Percentiles rank a stretch among this genome's conserved stretches.
phyloP scores from a whole-genome alignment of 2,113 vertebrate genomes.

The Panurus biarmicus region DNA sequence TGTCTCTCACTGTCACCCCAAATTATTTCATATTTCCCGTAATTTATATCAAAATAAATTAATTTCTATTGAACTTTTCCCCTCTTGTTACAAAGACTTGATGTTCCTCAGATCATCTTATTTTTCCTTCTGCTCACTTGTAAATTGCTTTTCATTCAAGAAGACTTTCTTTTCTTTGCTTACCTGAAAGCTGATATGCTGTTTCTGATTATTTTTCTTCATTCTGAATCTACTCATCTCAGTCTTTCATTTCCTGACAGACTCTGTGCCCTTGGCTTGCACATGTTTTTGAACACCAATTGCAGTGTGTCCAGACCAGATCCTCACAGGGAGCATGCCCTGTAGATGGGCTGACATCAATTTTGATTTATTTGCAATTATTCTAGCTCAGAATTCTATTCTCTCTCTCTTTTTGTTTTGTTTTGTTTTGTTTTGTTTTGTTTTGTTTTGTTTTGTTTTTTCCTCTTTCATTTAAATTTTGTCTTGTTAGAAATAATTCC shows the following conservation, averaged over 20 bases:
- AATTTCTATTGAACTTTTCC: background rate
- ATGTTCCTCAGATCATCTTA: background rate
- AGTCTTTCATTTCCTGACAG: background rate
- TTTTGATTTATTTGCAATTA: background rate
- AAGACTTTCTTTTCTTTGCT: background rate
- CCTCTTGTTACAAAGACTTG: background rate
- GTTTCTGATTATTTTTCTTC: background rate
- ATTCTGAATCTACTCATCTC: background rate
- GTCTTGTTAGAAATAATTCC: background rate
- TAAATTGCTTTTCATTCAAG: background rate
- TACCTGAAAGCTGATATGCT: background rate
- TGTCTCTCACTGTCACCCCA: background rate
- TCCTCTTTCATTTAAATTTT: background rate
- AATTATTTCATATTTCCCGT: background rate
- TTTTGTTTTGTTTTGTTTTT: too few species aligned
- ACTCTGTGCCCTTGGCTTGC: background rate
- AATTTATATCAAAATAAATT: background rate
- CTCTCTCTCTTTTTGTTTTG: too few species aligned
- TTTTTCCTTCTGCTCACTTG: background rate
- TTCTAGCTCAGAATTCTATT: fast-evolving
- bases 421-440: too few species aligned
- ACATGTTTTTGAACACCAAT: background rate
- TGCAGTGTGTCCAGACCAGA: background rate
- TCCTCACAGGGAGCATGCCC: fast-evolving
- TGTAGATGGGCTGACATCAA: background rate